Base-by-base conservation (phyloP, 1,140 invertebrate genomes). In the Drosophila murphyi region DNA sequence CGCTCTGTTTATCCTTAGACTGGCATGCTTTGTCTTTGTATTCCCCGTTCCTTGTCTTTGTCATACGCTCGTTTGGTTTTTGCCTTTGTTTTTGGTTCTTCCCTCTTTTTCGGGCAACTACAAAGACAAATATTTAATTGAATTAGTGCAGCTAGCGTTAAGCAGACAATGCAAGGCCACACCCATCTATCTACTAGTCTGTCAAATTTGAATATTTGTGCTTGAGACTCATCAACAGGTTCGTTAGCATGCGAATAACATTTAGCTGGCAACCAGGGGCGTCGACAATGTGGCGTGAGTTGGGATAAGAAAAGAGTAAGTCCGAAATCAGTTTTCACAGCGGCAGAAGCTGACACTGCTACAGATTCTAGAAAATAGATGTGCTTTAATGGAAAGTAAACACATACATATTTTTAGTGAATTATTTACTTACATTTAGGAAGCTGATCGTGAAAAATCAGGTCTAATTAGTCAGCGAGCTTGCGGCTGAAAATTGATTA, bases 71-170 rank as follows among this genome's bases (percentile, higher is more conserved):
- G 71, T 75, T 61, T 65, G 73, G 63, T 56, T 47, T 72, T 72
- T 74, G 76, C 68, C 69, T 64, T 69, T 52, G 39, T 69, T 57
- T 60, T 76, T 52, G 32, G n/a, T 59, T 47, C 20, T 47, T 43
- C 48, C 48, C 54, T 57, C 55, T 54, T 37, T 39, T 55, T 45
- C 20, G 31, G 52, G 48, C 12, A 89, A 89, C 86, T 89, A 90
- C 86, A 90, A 89, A 89, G 86, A 86, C 86, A 89, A 89, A 89
- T 89, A 89, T 89, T 89, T 89, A 89, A 89, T 89, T 89, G 86
- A 89, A 89, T 89, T 89, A 89, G 86, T 90, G 86, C 86, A 89
- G 86, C 82, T 63, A 82, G 78, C 81, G 85, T 89, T 89, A 89
- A 85, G 78, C 74, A 82, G 80, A 80, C 85, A 76, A 80, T 85